These are phyloP conservation scores for Agrypnia vestita DNA, from an alignment of 1,140 invertebrate genomes.

Conservation along the genomic window DNA sequence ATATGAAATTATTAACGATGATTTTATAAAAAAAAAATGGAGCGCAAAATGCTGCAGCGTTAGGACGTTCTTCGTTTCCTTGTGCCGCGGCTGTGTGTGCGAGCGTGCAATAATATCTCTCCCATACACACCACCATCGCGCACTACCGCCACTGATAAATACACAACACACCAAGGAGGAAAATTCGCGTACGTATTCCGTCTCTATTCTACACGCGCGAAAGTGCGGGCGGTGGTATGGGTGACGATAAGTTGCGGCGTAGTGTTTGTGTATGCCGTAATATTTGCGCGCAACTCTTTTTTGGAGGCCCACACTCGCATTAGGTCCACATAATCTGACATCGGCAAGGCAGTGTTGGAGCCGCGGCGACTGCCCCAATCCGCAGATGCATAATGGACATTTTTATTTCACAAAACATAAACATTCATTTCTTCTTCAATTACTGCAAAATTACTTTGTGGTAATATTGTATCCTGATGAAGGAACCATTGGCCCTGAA, in stretches of 20 bases:
- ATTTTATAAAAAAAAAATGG: slow-evolving; percentile 17
- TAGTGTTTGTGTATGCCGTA: slow-evolving; percentile 54
- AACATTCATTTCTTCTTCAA: too few relatives aligned
- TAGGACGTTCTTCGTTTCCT: slow-evolving; percentile 35
- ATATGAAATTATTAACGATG: slow-evolving; percentile 4
- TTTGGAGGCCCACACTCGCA: slow-evolving; percentile 57
- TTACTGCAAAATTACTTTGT: too few relatives aligned
- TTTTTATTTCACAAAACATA: background rate
- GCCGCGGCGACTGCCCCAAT: background rate
- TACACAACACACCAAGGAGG: background rate
- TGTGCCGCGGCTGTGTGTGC: slow-evolving; percentile 11
- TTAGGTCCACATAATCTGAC: slow-evolving; percentile 60
- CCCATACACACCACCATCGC: slow-evolving; percentile 6
- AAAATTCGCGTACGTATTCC: slow-evolving; percentile 14
- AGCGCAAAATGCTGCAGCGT: slow-evolving; percentile 36
- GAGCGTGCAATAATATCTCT: slow-evolving; percentile 20
- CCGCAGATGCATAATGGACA: slow-evolving; percentile 25
- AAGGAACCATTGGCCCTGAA: too few relatives aligned
- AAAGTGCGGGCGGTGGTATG: background rate
- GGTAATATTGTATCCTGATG: too few relatives aligned
- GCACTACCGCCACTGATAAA: background rate
- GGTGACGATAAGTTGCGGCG: slow-evolving; percentile 31
- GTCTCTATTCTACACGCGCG: slow-evolving; percentile 26
- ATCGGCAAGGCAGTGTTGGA: slow-evolving; percentile 57
- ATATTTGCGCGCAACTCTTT: slow-evolving; percentile 59